Evolutionary conservation across 1,140 invertebrate genomes (phyloP).

Genomic region (Tigriopus japonicus): DNA sequence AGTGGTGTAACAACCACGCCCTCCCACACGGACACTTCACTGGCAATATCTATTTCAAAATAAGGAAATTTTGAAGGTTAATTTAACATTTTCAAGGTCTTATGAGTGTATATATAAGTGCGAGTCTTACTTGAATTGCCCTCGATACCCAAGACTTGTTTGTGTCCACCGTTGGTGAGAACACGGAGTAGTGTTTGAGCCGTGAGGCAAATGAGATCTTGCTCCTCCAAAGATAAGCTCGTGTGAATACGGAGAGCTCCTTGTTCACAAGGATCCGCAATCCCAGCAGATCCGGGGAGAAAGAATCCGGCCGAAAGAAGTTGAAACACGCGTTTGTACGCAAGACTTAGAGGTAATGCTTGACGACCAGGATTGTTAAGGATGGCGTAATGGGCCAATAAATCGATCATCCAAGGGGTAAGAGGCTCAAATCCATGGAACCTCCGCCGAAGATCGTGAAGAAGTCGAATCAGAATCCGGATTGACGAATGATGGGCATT

Average conservation of each 20-base stretch:
- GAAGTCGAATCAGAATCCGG: slow-evolving; percentile 76
- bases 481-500: slow-evolving; percentile 93
- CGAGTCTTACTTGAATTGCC: slow-evolving; percentile 33
- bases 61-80: neutral
- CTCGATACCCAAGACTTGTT: slow-evolving; percentile 58
- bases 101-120: too few relatives aligned
- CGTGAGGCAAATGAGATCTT: slow-evolving; percentile 79
- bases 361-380: slow-evolving; percentile 88
- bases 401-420: slow-evolving; percentile 89
- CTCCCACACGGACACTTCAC: slow-evolving; percentile 65
- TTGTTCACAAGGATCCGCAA: slow-evolving; percentile 36
- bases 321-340: slow-evolving; percentile 60
- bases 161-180: slow-evolving; percentile 72
- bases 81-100: too few relatives aligned
- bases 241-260: slow-evolving; percentile 60
- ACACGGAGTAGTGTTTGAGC: slow-evolving; percentile 73
- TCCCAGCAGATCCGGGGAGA: slow-evolving; percentile 77
- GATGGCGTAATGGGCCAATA: slow-evolving; percentile 85
- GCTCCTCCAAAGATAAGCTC: slow-evolving; percentile 75
- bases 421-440: slow-evolving; percentile 76
- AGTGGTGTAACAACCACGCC: slow-evolving; percentile 80
- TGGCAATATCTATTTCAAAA: slow-evolving; percentile 28
- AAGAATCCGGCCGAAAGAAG: slow-evolving; percentile 82
- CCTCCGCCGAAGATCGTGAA: slow-evolving; percentile 68
- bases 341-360: slow-evolving; percentile 73